A percentile compares a stretch with the other conserved stretches of the same genome.
Conservation (phyloP, 2,797 vertebrate genomes). For the Xenentodon cancila region DNA sequence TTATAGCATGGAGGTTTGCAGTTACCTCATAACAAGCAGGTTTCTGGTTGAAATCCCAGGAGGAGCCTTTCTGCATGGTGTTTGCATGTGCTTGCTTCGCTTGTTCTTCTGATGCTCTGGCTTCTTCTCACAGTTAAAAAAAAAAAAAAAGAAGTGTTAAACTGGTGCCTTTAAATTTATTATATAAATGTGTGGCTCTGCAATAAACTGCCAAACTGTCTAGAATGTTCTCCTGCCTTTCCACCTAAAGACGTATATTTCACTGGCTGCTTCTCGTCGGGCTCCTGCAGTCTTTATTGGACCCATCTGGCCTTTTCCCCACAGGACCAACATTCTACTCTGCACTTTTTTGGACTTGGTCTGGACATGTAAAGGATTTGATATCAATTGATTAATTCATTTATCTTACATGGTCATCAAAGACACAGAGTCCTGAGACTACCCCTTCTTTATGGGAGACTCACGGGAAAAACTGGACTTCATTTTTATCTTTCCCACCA, state of each 20-base stretch:
- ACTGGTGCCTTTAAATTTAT: too few species aligned
- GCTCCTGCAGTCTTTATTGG: constrained; percentile 2
- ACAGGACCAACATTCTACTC: constrained; percentile 72
- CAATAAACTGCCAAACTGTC: constrained; percentile 57
- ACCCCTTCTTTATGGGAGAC: too few species aligned
- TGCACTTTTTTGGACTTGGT: constrained; percentile 6
- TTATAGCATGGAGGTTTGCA: too few species aligned
- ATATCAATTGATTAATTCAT: too few species aligned
- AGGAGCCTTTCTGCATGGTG: constrained; percentile 1
- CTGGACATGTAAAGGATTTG: constrained; percentile 46
- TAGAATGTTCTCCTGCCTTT: neutral
- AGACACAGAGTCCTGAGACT: neutral
- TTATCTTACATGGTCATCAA: constrained; percentile 70
- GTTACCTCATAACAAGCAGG: too few species aligned
- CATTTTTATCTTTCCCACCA: too few species aligned
- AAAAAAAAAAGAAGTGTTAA: too few species aligned
- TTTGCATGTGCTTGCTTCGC: constrained; percentile 55
- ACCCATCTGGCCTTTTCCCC: constrained; percentile 47
- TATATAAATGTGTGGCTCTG: constrained; percentile 35
- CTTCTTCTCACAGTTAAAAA: neutral
- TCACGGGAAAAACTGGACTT: too few species aligned
- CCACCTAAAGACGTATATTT: neutral
- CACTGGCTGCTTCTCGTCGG: constrained; percentile 48
- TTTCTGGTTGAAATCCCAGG: too few species aligned
- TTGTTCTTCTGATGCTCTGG: constrained; percentile 54